Percentiles rank a stretch among this genome's conserved stretches.
Evolutionary conservation across 2,797 vertebrate genomes (phyloP).

Genomic region (Urophycis tenuis): DNA sequence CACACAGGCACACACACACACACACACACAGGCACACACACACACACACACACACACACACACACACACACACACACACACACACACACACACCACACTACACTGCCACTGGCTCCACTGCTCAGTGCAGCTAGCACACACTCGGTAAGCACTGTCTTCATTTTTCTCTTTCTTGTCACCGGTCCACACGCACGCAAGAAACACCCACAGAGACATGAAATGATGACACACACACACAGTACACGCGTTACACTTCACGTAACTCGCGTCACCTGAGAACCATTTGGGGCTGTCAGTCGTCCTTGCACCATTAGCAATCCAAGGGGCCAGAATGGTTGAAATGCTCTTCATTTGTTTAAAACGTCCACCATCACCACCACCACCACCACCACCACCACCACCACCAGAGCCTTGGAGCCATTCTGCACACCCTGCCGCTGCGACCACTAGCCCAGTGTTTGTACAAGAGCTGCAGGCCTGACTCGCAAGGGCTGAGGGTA

Average conservation of each 20-base stretch:
- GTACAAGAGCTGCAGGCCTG: constrained; percentile 27
- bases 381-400: constrained; percentile 33
- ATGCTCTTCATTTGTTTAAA: constrained; percentile 44
- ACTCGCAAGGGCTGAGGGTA: constrained; percentile 30
- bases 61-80: no score
- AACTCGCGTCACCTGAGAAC: constrained; percentile 15
- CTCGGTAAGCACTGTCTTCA: not conserved
- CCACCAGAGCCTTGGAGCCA: constrained; percentile 12
- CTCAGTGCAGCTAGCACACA: not conserved
- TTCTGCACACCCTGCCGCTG: not conserved
- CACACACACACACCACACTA: not conserved
- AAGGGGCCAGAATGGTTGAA: constrained; percentile 37
- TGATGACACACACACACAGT: not conserved
- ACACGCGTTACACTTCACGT: not conserved
- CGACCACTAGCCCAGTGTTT: constrained; percentile 36
- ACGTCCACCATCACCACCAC: constrained; percentile 30
- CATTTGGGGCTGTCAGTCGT: constrained; percentile 33
- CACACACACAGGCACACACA: no score
- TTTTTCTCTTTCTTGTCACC: constrained; percentile 2
- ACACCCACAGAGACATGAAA: not conserved
- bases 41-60: no score
- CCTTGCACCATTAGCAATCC: constrained; percentile 34
- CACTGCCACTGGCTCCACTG: not conserved
- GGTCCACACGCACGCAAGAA: not conserved
- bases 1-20: no score